Evolutionary conservation across 2,797 vertebrate species (phyloP).

Genomic region (Lithobates pipiens): DNA sequence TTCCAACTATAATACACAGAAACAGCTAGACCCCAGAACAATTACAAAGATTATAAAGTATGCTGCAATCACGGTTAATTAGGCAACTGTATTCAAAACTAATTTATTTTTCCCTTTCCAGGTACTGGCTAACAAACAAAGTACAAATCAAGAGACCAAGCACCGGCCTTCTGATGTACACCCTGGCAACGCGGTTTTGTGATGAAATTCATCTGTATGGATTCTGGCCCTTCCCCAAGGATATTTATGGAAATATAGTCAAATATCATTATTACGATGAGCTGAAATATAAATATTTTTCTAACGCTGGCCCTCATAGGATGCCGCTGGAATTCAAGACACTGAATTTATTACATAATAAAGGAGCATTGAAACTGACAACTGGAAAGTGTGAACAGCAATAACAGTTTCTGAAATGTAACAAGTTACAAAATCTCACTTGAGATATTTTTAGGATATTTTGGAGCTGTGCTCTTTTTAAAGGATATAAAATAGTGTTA

Average conservation of each 20-base stretch:
- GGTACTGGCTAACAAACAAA: slow-evolving; percentile 90
- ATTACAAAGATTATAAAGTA: background rate
- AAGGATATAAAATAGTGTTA: slow-evolving; percentile 26
- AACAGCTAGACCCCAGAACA: background rate
- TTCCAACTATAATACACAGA: no score
- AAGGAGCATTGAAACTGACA: slow-evolving; percentile 86
- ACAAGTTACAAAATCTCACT: slow-evolving; percentile 52
- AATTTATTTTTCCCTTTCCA: slow-evolving; percentile 68
- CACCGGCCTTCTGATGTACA: slow-evolving; percentile 90
- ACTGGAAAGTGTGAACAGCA: slow-evolving; percentile 82
- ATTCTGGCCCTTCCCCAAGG: slow-evolving; percentile 90
- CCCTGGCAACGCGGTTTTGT: slow-evolving; percentile 86
- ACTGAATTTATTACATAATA: slow-evolving; percentile 81
- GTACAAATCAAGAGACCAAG: slow-evolving; percentile 88
- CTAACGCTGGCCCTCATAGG: slow-evolving; percentile 83
- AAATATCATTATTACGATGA: slow-evolving; percentile 91
- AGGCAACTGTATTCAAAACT: background rate
- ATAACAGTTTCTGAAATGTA: slow-evolving; percentile 71
- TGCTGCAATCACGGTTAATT: background rate
- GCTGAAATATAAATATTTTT: slow-evolving; percentile 88
- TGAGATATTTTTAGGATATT: slow-evolving; percentile 42
- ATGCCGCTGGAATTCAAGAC: slow-evolving; percentile 91
- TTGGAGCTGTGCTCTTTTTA: slow-evolving; percentile 47
- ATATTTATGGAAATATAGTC: slow-evolving; percentile 81
- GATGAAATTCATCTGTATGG: slow-evolving; percentile 89